Percentiles rank a stretch among this genome's conserved stretches.
phyloP scores from a whole-genome alignment of 2,797 vertebrate genomes.

The Bucorvus abyssinicus region DNA sequence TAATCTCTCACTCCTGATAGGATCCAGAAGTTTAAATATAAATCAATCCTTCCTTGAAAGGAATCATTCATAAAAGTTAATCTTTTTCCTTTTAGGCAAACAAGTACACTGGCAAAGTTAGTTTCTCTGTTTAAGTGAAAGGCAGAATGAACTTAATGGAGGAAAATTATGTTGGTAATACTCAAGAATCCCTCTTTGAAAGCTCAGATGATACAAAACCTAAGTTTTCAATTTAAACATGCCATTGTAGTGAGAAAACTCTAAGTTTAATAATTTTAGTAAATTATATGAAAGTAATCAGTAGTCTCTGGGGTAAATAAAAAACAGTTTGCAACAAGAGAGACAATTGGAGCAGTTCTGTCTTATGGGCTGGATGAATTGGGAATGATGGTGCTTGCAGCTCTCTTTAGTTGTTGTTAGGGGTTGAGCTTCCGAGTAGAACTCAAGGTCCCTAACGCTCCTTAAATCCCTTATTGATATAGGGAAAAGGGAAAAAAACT shows the following conservation, averaged over 20 bases:
- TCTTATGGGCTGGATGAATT: background rate
- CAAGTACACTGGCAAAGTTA: background rate
- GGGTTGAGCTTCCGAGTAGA: no score
- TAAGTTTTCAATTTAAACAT: background rate
- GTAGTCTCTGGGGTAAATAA: background rate
- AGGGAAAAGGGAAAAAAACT: no score
- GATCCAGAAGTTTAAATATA: background rate
- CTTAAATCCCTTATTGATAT: no score
- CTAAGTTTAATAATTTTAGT: background rate
- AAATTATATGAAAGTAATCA: background rate
- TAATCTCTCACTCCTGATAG: background rate
- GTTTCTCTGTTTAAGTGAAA: background rate
- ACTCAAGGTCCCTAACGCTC: no score
- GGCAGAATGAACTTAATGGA: background rate
- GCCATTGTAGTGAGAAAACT: background rate
- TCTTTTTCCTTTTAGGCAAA: no score
- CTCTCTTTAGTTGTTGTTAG: no score
- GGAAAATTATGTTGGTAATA: background rate
- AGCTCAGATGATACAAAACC: background rate
- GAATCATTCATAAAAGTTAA: background rate
- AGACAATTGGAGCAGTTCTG: background rate
- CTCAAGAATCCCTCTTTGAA: background rate
- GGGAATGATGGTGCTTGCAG: background rate
- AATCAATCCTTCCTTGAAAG: background rate
- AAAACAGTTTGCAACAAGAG: background rate